Percentiles rank a stretch among this genome's conserved stretches.
These are phyloP conservation scores for Cecropterus lyciades DNA, from an alignment of 1,140 invertebrate species.

Conservation along the genomic window DNA sequence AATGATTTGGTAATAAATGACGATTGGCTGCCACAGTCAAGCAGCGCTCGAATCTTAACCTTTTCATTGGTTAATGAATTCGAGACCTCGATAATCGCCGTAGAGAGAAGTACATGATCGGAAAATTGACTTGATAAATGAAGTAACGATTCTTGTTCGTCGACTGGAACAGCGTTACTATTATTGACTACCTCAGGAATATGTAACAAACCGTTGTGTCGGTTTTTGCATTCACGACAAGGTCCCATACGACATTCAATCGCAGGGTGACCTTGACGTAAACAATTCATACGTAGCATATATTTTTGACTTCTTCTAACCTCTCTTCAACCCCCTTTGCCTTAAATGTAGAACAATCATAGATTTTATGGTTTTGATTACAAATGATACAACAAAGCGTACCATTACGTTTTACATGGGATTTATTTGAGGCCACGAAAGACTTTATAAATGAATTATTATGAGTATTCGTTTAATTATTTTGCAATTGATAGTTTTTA, in stretches of 20 bases:
- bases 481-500: too few relatives aligned
- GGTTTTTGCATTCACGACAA: conserved; percentile 39
- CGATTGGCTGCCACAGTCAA: too few relatives aligned
- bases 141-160: conserved; percentile 3
- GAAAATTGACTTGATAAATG: conserved; percentile 31
- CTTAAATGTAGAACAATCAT: conserved; percentile 43
- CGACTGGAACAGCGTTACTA: background rate
- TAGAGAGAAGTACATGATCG: conserved; percentile 42
- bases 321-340: conserved; percentile 40
- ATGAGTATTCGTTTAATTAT: too few relatives aligned
- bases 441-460: too few relatives aligned
- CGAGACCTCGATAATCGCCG: too few relatives aligned
- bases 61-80: too few relatives aligned
- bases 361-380: conserved; percentile 38
- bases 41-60: too few relatives aligned
- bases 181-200: conserved; percentile 6
- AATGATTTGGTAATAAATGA: too few relatives aligned
- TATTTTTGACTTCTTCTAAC: conserved; percentile 37
- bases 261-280: conserved; percentile 38
- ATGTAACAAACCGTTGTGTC: conserved; percentile 44
- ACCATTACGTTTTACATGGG: too few relatives aligned
- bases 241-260: conserved; percentile 39
- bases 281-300: conserved; percentile 43
- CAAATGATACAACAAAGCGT: conserved; percentile 28
- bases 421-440: too few relatives aligned